phyloP scores from a whole-genome alignment of 92 coral and sea anemone species.

The Porites evermanni region DNA sequence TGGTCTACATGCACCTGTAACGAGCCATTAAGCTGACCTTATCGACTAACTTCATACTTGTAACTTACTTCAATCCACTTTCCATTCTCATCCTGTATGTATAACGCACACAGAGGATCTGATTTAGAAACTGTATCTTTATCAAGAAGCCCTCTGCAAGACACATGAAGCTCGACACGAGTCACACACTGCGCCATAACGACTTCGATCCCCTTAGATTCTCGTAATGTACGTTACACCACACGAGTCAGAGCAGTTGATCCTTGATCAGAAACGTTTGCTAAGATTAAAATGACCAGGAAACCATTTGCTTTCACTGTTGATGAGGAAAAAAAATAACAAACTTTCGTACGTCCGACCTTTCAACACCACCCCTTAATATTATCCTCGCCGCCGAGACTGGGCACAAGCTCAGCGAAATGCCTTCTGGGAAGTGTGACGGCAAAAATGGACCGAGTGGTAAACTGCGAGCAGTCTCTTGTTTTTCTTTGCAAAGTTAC shows the following conservation, averaged over 20 bases:
- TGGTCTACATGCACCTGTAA: neutral
- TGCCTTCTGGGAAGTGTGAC: constrained; percentile 1
- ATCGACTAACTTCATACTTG: neutral
- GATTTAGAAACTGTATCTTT: constrained; percentile 93
- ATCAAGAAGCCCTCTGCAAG: constrained; percentile 91
- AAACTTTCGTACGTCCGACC: too few relatives aligned
- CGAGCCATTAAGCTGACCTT: neutral
- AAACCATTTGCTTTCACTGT: too few relatives aligned
- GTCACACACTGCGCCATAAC: constrained; percentile 92
- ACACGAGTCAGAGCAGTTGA: neutral
- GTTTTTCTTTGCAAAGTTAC: too few relatives aligned
- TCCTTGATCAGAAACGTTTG: neutral
- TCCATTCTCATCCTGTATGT: constrained; percentile 75
- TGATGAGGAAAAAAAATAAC: too few relatives aligned
- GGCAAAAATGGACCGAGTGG: too few relatives aligned
- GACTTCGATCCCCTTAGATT: too few relatives aligned
- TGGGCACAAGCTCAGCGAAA: constrained; percentile 1
- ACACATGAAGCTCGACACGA: constrained; percentile 87
- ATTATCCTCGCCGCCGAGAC: neutral
- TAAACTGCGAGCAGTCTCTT: too few relatives aligned
- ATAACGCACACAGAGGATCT: constrained; percentile 82
- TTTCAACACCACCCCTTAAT: neutral
- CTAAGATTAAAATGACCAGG: too few relatives aligned
- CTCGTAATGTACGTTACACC: neutral
- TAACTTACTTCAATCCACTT: constrained; percentile 88